A percentile compares a stretch with the other conserved stretches of the same genome.
Conservation (phyloP, 2,888 invertebrate species). For the Pilophorus perplexus region DNA sequence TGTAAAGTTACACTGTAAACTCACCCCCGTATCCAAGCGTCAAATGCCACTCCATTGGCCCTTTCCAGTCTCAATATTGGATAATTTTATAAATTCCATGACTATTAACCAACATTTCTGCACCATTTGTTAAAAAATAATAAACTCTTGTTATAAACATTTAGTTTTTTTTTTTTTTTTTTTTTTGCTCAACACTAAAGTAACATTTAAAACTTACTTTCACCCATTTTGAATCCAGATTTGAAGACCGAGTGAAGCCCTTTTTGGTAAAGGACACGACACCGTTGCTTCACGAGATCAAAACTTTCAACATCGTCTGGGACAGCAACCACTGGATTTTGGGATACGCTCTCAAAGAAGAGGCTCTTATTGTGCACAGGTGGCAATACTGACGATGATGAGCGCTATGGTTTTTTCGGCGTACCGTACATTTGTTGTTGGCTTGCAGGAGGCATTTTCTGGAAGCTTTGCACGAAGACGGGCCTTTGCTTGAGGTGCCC, state of each 20-base stretch:
- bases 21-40: no score
- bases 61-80: no score
- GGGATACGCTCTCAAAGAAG: constrained; percentile 31
- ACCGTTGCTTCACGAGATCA: constrained; percentile 16
- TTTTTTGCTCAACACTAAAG: neutral
- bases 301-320: constrained; percentile 40
- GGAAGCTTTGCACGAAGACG: constrained; percentile 3
- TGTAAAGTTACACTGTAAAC: no score
- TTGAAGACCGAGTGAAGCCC: constrained; percentile 13
- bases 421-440: neutral
- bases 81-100: no score
- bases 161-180: no score
- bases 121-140: neutral
- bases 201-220: neutral
- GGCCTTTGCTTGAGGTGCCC: constrained; percentile 20
- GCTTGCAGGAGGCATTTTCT: constrained; percentile 22
- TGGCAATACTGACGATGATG: neutral
- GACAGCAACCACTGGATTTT: constrained; percentile 33
- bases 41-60: no score
- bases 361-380: constrained; percentile 37
- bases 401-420: neutral
- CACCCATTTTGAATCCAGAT: no score
- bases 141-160: no score
- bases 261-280: neutral
- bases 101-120: neutral